These are phyloP conservation scores for Drosophila dunni DNA, from an alignment of 1,140 invertebrate species.

Conservation along the genomic window DNA sequence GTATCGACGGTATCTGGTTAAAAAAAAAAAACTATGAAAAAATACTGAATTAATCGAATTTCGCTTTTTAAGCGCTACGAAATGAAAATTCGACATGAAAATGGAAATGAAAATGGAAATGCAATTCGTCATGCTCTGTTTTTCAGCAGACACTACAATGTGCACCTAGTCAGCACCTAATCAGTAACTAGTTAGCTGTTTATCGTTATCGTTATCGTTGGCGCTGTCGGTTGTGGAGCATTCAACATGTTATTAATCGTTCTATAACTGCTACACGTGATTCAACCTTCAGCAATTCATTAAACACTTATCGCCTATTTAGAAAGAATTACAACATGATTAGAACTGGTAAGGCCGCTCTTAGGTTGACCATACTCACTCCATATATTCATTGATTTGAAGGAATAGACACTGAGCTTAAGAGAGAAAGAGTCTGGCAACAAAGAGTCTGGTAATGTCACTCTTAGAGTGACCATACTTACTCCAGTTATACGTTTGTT, in stretches of 20 bases:
- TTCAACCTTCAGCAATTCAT: slow-evolving; percentile 15
- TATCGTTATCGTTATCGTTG: slow-evolving; percentile 7
- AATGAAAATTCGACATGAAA: slow-evolving; percentile 51
- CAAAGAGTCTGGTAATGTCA: too few species aligned
- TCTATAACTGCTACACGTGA: slow-evolving; percentile 15
- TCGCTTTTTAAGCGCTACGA: slow-evolving; percentile 38
- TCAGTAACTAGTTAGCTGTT: slow-evolving; percentile 4
- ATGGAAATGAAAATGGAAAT: slow-evolving; percentile 71
- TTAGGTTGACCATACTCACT: neutral
- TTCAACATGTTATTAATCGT: neutral
- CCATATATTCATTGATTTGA: too few species aligned
- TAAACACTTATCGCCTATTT: slow-evolving; percentile 4
- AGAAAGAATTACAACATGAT: neutral
- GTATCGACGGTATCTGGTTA: slow-evolving; percentile 6
- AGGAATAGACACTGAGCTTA: too few species aligned
- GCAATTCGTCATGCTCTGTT: slow-evolving; percentile 73
- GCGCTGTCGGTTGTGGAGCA: neutral
- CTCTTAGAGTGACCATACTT: too few species aligned
- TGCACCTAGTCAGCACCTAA: slow-evolving; percentile 7
- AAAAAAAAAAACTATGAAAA: too few species aligned
- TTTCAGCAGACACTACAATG: slow-evolving; percentile 20
- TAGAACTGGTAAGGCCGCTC: neutral
- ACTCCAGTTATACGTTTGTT: too few species aligned
- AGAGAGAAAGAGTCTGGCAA: too few species aligned
- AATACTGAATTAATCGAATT: slow-evolving; percentile 50